Evolutionary conservation across 2,113 vertebrate species (phyloP).

Genomic region (Carlito syrichta): DNA sequence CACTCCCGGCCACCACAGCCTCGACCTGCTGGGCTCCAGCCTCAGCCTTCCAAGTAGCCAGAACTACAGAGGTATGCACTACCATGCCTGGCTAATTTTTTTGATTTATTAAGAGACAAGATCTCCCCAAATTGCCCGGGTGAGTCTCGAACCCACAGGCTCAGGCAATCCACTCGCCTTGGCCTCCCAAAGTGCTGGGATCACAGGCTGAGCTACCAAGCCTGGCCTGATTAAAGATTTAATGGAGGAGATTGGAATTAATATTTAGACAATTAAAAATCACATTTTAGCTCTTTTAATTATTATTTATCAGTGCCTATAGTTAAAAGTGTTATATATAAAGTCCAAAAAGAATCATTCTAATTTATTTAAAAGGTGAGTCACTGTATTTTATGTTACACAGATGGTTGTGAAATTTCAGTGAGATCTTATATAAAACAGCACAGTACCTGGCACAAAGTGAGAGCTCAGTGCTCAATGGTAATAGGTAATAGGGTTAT

Average conservation of each 20-base stretch:
- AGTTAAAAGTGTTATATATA: background rate
- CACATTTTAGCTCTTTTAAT: background rate
- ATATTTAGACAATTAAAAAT: background rate
- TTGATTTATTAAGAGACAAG: no score
- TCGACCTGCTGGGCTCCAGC: no score
- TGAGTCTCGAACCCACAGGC: no score
- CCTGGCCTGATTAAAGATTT: background rate
- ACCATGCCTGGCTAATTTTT: no score
- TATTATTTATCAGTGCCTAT: background rate
- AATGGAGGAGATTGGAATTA: background rate
- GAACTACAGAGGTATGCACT: no score
- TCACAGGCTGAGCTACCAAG: no score
- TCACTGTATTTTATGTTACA: background rate
- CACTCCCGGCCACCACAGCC: no score
- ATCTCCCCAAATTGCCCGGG: no score
- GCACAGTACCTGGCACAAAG: background rate
- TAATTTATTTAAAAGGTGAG: constrained; percentile 33
- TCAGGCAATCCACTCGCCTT: no score
- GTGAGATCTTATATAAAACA: background rate
- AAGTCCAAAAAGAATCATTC: background rate
- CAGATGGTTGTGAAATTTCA: background rate
- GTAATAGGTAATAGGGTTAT: no score
- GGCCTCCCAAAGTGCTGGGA: no score
- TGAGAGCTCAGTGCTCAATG: background rate
- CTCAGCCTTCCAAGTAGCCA: no score